Evolutionary conservation across 2,888 invertebrate genomes (phyloP), one percentile per base, ranked within the genome.

Genomic region (Panopea generosa): DNA sequence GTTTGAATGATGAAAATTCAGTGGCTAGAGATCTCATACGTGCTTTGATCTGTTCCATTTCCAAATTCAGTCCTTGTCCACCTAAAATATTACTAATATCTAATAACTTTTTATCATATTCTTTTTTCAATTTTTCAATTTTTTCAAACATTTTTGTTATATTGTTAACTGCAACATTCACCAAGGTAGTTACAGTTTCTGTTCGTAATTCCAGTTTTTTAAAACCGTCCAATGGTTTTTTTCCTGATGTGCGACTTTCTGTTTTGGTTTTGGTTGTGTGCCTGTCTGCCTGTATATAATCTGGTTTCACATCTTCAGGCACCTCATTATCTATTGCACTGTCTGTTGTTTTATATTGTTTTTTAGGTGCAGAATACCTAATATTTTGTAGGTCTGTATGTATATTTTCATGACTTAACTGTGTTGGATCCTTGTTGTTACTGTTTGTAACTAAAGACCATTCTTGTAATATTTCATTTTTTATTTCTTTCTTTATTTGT

Each of bases 321-420:
- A 78, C 40, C 22, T 73, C 70, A 59, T 78, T 73, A 26, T 69
- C 38, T n/a, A 63, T 7, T 27, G 65, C 69, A 67, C 62, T 73
- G 11, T 57, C 43, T 40, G 20, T 22, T 7, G 33, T 33, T 4
- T 33, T 11, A 33, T 33, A 11, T 33, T n/a, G n/a, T n/a, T n/a
- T n/a, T n/a, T n/a, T n/a, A n/a, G n/a, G n/a, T n/a, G n/a, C n/a
- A n/a, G 33, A 33, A 33, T 11, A 33, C 11, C 11, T 33, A 33
- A 33, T 11, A 33, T 11, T 33, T 7, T 33, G 4, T 11, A 33
- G 4, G 33, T 33, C 33, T 33, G 33, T 33, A 33, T 33, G 6
- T 7, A 33, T 33, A 33, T 33, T 33, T 33, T 4, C 4, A 33
- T 33, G 33, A 33, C 33, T 33, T 4, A 33, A 33, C 4, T 11